Percentiles rank a stretch among this genome's conserved stretches.
Evolutionary conservation across 2,888 invertebrate species (phyloP).

Genomic region (Pseudococcus longispinus): DNA sequence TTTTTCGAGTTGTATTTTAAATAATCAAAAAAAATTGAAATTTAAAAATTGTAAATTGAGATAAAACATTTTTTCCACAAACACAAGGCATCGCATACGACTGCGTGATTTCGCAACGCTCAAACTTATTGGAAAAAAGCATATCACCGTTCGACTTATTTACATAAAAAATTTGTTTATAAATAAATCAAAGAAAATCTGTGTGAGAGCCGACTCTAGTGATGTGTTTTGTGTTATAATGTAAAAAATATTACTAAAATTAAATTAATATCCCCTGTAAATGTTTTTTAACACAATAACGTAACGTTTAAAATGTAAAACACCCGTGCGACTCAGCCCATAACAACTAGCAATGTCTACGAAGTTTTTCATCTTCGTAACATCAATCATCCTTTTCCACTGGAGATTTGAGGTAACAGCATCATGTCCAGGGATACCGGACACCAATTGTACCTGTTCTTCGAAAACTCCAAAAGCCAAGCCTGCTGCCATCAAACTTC

Average conservation of each 20-base stretch:
- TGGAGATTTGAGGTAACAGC: neutral
- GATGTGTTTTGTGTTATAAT: neutral
- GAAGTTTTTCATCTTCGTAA: neutral
- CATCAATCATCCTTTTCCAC: neutral
- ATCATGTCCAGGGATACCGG: slow-evolving; percentile 8
- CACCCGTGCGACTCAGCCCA: neutral
- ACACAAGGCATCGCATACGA: neutral
- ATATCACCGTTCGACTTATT: neutral
- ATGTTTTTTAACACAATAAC: neutral
- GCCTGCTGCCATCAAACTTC: neutral
- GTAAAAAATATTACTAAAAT: neutral
- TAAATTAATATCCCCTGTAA: neutral
- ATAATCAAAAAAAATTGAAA: too few relatives aligned
- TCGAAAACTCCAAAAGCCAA: slow-evolving; percentile 1
- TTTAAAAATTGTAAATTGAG: neutral
- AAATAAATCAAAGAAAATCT: slow-evolving; percentile 2
- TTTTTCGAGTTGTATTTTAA: too few relatives aligned
- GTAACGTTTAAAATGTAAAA: slow-evolving; percentile 7
- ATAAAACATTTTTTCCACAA: neutral
- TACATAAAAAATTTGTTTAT: slow-evolving; percentile 33
- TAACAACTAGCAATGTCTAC: neutral
- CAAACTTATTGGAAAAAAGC: neutral
- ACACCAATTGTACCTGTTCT: slow-evolving; percentile 31
- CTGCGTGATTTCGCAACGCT: neutral
- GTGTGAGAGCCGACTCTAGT: neutral